Evolutionary conservation across 2,888 invertebrate species (phyloP), one percentile per base, ranked within the genome.

Genomic region (Cosmorhoe ocellata): DNA sequence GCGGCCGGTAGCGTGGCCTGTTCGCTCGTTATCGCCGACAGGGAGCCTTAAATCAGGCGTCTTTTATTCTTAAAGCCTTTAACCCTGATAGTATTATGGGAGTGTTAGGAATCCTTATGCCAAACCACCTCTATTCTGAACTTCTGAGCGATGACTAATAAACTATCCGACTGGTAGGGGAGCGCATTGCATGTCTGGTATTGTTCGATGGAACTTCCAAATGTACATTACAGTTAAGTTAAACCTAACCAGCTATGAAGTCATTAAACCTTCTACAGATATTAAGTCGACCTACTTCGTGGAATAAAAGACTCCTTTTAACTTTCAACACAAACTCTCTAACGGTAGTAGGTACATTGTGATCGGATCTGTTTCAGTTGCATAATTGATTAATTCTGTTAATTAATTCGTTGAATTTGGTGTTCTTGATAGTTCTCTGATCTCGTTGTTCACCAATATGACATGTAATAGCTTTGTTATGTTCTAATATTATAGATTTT

Each of bases 21-120:
- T 78, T 81, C 79, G 72, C 79, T 76, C 80, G 84, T 84, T 88
- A 88, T 88, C 88, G 81, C 75, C 78, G 75, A 70, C 77, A 67
- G 69, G 79, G 73, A 76, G 79, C 79, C 72, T 76, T 85, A 83
- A 86, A 87, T 87, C 86, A 86, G 79, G 60, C 71, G 70, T 74
- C 76, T 79, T 82, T 77, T 83, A 79, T 84, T 81, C 82, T 75
- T 76, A 74, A 78, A 79, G 73, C 73, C 75, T 81, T 79, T 77
- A 73, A 74, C 67, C 24, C 68, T 70, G 71, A 76, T 75, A 69
- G 52, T 47, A 18, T 42, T 46, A 39, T 43, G 31, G 27, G 7
- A 46, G 38, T 46, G 30, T 40, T 52, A 44, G 47, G 31, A 47
- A 43, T 34, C 26, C 30, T 38, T 3, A 10, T n/a, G 13, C 11